These are phyloP conservation scores for Pelobates fuscus DNA, from an alignment of 2,113 vertebrate species.

Conservation along the genomic window DNA sequence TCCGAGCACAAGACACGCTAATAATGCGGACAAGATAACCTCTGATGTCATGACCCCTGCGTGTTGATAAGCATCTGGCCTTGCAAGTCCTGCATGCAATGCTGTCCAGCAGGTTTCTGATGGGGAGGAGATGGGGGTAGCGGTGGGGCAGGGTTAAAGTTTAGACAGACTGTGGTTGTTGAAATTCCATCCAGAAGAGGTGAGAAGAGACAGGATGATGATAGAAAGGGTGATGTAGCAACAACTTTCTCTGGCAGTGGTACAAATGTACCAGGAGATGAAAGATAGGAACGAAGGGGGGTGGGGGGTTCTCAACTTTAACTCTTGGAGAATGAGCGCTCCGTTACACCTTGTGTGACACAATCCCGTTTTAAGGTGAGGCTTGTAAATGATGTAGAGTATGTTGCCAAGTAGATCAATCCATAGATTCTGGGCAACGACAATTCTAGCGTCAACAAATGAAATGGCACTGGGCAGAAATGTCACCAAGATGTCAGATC, in stretches of 20 bases:
- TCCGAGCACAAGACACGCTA: background rate
- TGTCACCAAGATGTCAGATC: too few species aligned
- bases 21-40: background rate
- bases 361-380: background rate
- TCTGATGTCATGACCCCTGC: background rate
- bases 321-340: background rate
- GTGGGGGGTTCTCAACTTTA: background rate
- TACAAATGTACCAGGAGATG: background rate
- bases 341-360: background rate
- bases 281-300: background rate
- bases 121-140: conserved; percentile 23
- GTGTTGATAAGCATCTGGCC: background rate
- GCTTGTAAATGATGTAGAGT: too few species aligned
- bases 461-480: too few species aligned
- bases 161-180: conserved; percentile 28
- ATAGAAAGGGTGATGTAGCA: background rate
- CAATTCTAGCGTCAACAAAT: too few species aligned
- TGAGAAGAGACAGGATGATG: conserved; percentile 25
- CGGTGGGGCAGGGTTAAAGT: conserved; percentile 59
- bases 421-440: too few species aligned
- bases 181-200: conserved; percentile 36
- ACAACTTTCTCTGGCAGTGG: background rate
- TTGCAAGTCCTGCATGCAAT: conserved; percentile 14
- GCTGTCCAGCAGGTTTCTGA: conserved; percentile 21
- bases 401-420: too few species aligned